These are phyloP conservation scores for Tanypteryx hageni DNA, from an alignment of 2,888 invertebrate genomes.

Conservation along the genomic window DNA sequence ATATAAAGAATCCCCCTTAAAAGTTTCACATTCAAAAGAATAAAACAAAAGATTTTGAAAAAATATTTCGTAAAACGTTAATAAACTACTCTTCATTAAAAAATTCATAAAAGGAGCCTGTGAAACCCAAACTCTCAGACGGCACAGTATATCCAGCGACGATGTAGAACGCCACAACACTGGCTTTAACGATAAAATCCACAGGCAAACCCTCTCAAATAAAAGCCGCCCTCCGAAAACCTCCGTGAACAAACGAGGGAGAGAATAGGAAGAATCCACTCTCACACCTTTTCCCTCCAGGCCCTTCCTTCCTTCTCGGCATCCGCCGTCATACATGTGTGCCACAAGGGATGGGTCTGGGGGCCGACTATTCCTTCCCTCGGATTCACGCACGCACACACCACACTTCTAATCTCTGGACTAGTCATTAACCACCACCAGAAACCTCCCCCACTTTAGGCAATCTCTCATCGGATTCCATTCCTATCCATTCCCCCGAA, in stretches of 20 bases:
- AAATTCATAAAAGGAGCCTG: background rate
- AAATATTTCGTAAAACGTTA: too few relatives aligned
- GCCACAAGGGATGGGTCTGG: too few relatives aligned
- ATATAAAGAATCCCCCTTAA: too few relatives aligned
- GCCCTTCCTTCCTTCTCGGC: background rate
- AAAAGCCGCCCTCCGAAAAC: background rate
- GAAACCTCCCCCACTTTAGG: background rate
- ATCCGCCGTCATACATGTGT: background rate
- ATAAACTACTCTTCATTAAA: background rate
- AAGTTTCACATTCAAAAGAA: too few relatives aligned
- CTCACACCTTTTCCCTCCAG: background rate
- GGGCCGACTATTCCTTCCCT: too few relatives aligned
- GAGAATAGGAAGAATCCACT: background rate
- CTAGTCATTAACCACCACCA: conserved; percentile 29
- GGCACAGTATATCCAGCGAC: background rate
- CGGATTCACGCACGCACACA: background rate
- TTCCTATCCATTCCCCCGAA: background rate
- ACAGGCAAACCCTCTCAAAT: background rate
- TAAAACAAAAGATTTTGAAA: too few relatives aligned
- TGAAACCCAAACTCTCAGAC: background rate
- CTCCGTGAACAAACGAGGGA: background rate
- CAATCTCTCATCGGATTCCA: conserved; percentile 36
- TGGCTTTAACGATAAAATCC: too few relatives aligned
- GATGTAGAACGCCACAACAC: background rate
- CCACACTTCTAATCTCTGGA: background rate